Conservation (phyloP, 2,113 vertebrate genomes). For the Willisornis vidua region DNA sequence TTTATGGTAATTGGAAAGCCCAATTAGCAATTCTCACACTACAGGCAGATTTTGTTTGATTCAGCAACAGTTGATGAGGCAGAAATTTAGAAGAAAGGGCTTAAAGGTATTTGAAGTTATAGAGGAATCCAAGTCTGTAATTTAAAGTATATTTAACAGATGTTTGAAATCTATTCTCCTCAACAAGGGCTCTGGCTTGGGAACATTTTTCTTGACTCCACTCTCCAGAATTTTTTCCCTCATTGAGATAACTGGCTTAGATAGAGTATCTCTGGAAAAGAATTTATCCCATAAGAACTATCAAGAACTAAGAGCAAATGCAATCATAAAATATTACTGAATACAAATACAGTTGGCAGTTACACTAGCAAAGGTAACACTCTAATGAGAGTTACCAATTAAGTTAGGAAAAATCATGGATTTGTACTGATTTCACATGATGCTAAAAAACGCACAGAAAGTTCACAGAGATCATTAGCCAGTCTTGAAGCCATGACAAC, state of each 20-base stretch:
- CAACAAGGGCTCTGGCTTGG: background rate
- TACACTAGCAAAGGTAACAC: background rate
- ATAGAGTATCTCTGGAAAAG: background rate
- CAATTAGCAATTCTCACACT: slow-evolving; percentile 3
- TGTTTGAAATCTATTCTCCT: background rate
- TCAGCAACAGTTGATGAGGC: background rate
- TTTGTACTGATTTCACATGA: background rate
- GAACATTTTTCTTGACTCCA: background rate
- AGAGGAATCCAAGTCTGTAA: background rate
- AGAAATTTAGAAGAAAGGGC: background rate
- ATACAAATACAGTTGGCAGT: background rate
- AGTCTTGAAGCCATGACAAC: background rate
- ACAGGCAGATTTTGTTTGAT: background rate
- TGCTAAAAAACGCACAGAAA: background rate
- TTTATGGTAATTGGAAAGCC: background rate
- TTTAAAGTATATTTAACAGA: background rate
- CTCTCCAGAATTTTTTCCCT: background rate
- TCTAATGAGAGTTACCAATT: background rate
- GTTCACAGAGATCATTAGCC: background rate
- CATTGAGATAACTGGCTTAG: background rate
- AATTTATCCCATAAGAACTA: background rate
- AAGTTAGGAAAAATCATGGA: rapidly evolving
- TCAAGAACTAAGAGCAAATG: background rate
- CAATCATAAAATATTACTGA: background rate
- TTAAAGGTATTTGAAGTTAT: background rate